phyloP scores from a whole-genome alignment of 64 coral and sea anemone genomes.

The Porites australiensis region DNA sequence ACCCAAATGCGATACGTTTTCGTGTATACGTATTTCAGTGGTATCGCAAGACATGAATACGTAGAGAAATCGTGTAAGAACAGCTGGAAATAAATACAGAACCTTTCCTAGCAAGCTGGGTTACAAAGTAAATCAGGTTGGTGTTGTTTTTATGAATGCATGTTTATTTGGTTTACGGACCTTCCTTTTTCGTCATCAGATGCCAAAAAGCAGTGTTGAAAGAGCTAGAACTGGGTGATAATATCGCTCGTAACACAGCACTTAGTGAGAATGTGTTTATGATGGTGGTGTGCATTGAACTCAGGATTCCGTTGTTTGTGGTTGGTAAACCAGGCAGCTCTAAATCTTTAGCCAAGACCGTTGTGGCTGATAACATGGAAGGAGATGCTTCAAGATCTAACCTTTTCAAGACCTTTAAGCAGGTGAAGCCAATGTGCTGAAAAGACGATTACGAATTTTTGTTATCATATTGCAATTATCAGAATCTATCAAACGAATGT shows the following conservation, averaged over 20 bases:
- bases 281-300: conserved; percentile 87
- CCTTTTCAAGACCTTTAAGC: conserved; percentile 84
- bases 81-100: too few relatives aligned
- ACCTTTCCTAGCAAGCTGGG: too few relatives aligned
- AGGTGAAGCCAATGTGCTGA: conserved; percentile 20
- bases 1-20: too few relatives aligned
- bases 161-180: too few relatives aligned
- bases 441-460: too few relatives aligned
- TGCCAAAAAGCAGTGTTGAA: conserved; percentile 87
- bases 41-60: too few relatives aligned
- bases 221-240: conserved; percentile 71
- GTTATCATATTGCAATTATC: too few relatives aligned
- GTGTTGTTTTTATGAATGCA: too few relatives aligned
- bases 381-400: conserved; percentile 67
- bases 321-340: conserved; percentile 89
- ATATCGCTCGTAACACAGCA: conserved; percentile 90
- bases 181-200: background rate
- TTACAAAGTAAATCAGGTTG: too few relatives aligned
- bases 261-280: conserved; percentile 90
- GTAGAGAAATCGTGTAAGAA: background rate
- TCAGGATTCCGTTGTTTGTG: conserved; percentile 84
- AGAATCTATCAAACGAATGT: too few relatives aligned
- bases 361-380: conserved; percentile 86
- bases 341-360: conserved; percentile 87
- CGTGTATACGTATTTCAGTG: background rate